Conservation (phyloP, 2,113 vertebrate genomes). For the Cavia aperea region DNA sequence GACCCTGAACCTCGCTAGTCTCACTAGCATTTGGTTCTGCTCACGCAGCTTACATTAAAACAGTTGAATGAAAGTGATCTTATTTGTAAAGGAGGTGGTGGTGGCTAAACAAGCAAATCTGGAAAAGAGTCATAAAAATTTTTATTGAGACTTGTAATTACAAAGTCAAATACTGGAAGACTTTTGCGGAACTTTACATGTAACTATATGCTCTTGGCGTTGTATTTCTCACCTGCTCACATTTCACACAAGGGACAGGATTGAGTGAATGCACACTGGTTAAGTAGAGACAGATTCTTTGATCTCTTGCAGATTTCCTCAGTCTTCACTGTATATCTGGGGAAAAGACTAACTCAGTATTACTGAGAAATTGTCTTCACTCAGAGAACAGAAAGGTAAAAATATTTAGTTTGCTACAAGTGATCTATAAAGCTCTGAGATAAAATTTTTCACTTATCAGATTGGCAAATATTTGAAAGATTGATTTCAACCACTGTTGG, state of each 20-base stretch:
- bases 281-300: background rate
- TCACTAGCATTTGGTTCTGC: background rate
- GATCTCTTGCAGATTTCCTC: conserved; percentile 8
- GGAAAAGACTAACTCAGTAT: conserved; percentile 30
- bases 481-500: conserved; percentile 39
- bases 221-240: background rate
- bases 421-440: conserved; percentile 62
- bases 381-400: conserved; percentile 52
- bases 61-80: background rate
- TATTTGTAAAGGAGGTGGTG: background rate
- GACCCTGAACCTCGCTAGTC: background rate
- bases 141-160: conserved; percentile 30
- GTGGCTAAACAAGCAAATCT: background rate
- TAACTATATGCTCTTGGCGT: background rate
- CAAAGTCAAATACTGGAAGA: conserved; percentile 32
- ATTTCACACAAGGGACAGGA: conserved; percentile 8
- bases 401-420: conserved; percentile 62
- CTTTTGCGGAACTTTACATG: background rate
- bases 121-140: background rate
- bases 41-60: background rate
- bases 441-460: conserved; percentile 69
- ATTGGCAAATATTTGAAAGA: conserved; percentile 66
- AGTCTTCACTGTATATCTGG: background rate
- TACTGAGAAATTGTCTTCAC: conserved; percentile 43
- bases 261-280: background rate